Base-by-base conservation (phyloP, 2,797 vertebrate genomes). In the Rhyacichthys aspro region DNA sequence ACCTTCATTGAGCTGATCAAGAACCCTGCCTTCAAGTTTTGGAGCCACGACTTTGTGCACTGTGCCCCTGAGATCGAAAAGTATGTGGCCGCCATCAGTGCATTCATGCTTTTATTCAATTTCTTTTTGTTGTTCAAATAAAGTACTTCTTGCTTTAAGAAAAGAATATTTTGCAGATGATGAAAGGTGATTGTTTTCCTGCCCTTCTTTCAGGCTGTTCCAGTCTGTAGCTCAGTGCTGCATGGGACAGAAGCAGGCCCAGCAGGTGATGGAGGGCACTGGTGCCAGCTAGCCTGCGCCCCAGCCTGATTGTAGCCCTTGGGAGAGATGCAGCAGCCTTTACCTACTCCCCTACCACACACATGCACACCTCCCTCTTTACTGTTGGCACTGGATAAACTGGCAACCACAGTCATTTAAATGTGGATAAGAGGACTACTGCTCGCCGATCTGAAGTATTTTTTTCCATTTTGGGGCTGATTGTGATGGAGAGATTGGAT, bases 1-100 rank as follows among this genome's bases (percentile, higher is more conserved):
- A 99, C 98, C 53, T 99, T 99, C 88, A 99, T 99, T 18, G 98
- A 99, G 91, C 93, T 99, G 85, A 99, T 99, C 80, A 99, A 99
- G 93, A 99, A 99, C 59, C 98, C 98, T 65, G 97, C 98, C 0
- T 99, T 99, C 89, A 99, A 99, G 76, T 99, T 99, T 91, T 99
- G 98, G 98, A 99, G 98, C 90, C 98, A 99, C 8, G 98, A 99
- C 82, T 99, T 99, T 89, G 98, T 99, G 81, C 97, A 99, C 88
- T 99, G 98, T 59, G 98, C 98, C 81, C 98, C 98, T 44, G 97
- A 99, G 93, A 99, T 99, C 62, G 97, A 99, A 86, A 99, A 99
- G 98, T 99, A 88, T 85, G 95, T 88, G 52, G 2, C 7, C n/a
- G 3, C 1, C 0, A 8, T 14, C 43, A 43, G 1, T 39, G 9